Base-by-base conservation (phyloP, 2,888 invertebrate species). In the Coleophora deauratella region DNA sequence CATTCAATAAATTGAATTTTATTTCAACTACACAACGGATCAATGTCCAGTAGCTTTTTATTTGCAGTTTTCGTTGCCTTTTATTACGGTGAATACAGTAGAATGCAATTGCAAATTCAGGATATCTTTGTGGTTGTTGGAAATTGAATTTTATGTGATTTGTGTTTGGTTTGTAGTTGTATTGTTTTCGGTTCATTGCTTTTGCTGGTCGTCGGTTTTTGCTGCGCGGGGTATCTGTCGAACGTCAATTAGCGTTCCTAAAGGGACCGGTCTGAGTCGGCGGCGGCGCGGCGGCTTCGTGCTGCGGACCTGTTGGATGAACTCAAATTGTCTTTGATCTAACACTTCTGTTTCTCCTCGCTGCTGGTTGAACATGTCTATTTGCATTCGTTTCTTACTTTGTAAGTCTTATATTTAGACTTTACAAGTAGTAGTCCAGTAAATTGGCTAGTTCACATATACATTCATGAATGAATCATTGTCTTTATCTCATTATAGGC, bases 1-100 rank as follows among this genome's bases (percentile, higher is more conserved):
- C 75, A 72, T 72, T 77, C 74, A 79, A 74, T 74, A 81, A 80
- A 80, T 77, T 80, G 68, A 68, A 58, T 79, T 82, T 81, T 82
- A 82, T 81, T 73, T 57, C 67, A 50, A 66, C 58, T 56, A 56
- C 52, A 64, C 66, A 70, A 79, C 78, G 75, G 81, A 76, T 72
- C 79, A 80, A 70, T 79, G 70, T 81, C 59, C 69, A 54, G 40
- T 66, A 62, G 45, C 66, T 67, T 68, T 71, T 72, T 70, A 51
- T 64, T 57, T 50, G 45, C 54, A 55, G 55, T 70, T 66, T 58
- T 54, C 57, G 49, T 47, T 51, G 60, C 68, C 78, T 74, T 73
- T 72, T 66, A 72, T 55, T 66, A 57, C 62, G 47, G 54, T 50
- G 49, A 51, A 64, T 57, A 51, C 54, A 57, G 61, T 70, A 63